These are phyloP conservation scores for Hypocryptadius cinnamomeus DNA, from an alignment of 2,113 vertebrate genomes.

Conservation along the genomic window DNA sequence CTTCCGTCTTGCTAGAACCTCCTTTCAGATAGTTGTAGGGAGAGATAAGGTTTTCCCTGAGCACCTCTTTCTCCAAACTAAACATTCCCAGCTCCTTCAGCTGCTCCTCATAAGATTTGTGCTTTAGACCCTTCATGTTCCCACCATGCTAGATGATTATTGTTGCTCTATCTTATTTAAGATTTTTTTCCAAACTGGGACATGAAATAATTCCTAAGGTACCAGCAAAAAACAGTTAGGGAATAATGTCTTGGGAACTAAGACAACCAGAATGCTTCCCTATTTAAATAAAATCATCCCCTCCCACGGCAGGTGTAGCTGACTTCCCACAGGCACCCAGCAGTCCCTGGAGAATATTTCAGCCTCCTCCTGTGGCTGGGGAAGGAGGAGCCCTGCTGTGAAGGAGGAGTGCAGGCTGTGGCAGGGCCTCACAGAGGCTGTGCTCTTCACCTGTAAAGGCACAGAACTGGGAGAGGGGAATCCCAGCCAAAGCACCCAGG, in stretches of 20 bases:
- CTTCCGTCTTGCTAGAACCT: not conserved
- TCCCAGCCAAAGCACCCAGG: not conserved
- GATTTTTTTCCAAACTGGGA: not conserved
- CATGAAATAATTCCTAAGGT: not conserved
- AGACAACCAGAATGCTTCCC: not conserved
- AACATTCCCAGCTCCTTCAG: not conserved
- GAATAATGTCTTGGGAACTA: not conserved
- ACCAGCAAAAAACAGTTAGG: not conserved
- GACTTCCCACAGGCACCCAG: not conserved
- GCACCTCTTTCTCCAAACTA: not conserved
- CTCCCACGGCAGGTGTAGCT: not conserved
- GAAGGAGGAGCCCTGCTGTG: not conserved
- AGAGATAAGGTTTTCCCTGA: not conserved
- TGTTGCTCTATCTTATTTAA: not conserved
- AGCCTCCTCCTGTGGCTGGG: not conserved
- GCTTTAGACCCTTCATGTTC: not conserved
- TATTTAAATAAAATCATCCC: not conserved
- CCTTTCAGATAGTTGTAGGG: not conserved
- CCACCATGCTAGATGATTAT: not conserved
- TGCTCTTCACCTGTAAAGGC: not conserved
- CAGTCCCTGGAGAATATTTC: not conserved
- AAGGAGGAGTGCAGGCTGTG: not conserved
- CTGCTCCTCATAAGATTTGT: not conserved
- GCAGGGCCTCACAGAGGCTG: not conserved
- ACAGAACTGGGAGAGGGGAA: not conserved